Evolutionary conservation across 2,113 vertebrate species (phyloP).

Genomic region (Rousettus leschenaultii): DNA sequence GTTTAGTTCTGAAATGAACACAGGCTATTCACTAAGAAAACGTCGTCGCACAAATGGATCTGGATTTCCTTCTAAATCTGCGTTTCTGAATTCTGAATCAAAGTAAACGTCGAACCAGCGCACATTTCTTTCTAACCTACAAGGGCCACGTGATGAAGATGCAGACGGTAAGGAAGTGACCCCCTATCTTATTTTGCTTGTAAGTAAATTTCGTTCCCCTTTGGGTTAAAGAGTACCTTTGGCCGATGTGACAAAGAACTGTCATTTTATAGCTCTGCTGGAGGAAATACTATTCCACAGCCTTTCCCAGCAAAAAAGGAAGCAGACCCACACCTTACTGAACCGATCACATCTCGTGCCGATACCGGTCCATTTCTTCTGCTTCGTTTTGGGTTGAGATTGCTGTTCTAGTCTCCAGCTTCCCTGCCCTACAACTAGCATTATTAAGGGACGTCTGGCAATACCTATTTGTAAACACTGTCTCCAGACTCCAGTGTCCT

Average conservation of each 20-base stretch:
- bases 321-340: fast-evolving
- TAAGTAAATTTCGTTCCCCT: background rate
- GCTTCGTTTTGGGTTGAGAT: background rate
- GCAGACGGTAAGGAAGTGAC: background rate
- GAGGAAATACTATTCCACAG: fast-evolving
- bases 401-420: background rate
- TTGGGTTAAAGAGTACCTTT: background rate
- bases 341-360: background rate
- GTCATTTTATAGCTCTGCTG: background rate
- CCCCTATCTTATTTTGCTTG: background rate
- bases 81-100: background rate
- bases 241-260: background rate
- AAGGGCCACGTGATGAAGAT: background rate
- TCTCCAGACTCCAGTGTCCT: background rate
- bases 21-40: background rate
- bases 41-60: background rate
- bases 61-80: background rate
- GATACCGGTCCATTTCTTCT: fast-evolving
- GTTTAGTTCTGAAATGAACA: background rate
- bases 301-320: fast-evolving
- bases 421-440: background rate
- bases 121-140: background rate
- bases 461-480: background rate
- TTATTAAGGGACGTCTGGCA: background rate
- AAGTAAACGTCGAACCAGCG: background rate